Base-by-base conservation (phyloP, 2,113 vertebrate genomes). In the Platanista minor region DNA sequence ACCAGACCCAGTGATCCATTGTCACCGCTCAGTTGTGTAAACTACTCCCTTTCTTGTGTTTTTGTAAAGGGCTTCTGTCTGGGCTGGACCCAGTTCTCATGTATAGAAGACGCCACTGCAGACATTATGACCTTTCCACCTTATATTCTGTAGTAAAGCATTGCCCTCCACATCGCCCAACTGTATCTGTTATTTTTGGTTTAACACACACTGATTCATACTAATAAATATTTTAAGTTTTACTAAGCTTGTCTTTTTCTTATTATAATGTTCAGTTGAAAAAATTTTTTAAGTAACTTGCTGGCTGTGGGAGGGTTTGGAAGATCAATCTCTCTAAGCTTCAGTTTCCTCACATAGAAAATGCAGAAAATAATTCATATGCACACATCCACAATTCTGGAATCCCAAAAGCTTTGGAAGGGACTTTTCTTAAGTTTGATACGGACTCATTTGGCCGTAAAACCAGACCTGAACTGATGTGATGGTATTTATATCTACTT, bases 51-150 rank as follows among this genome's bases (percentile, higher is more conserved):
- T 62, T 97, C 91, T 90, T 31, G 27, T 98, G 93, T 98, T 98
- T 98, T 64, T 98, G 17, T 97, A 97, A 95, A 98, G 95, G 61
- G 97, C 97, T 96, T 98, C 97, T 87, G 72, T 97, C 93, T 99
- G 99, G 99, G 99, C 99, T 99, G 99, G 99, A 98, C 98, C 99
- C 99, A 98, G 97, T 97, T 3, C 95, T 97, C 95, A 89, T 94
- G 66, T 96, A 33, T 98, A 98, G 97, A 98, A 97, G 96, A 98
- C 39, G 77, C 97, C 81, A 49, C 98, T 96, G 87, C 97, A 98
- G 97, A 96, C 92, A 95, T 97, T 97, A 95, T 97, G 97, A 97
- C 81, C 94, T 97, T 87, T 89, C 87, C 90, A 36, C 95, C 97
- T 95, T 97, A 87, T 93, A 72, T 85, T 87, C 78, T 41, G 1